Base-by-base conservation (phyloP, 1,140 invertebrate species). In the Drosophila nasuta region DNA sequence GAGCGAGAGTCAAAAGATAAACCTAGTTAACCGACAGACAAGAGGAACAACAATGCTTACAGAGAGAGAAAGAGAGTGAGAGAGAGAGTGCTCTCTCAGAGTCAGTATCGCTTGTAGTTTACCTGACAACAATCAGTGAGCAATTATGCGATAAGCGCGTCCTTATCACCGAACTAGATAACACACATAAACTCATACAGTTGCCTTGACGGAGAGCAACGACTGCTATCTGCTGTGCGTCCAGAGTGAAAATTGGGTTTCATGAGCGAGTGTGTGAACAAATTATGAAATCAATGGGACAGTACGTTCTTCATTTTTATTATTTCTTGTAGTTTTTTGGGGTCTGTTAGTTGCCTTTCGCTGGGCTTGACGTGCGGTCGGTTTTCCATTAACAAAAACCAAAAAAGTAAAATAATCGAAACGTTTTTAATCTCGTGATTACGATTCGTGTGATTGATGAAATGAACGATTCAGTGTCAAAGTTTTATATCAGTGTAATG, bases 51-150 rank as follows among this genome's bases (percentile, higher is more conserved):
- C n/a, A 74, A 67, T 59, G 15, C 54, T 67, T 60, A 13, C 25
- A 33, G 5, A 43, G 35, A 65, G 48, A 46, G 51, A 45, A 2
- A 30, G 35, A 41, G 28, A 33, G 13, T 1, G 17, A 28, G 8
- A 30, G n/a, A 52, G 54, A 43, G 46, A n/a, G 10, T 45, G 2
- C n/a, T 33, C 33, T 5, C 33, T 33, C 5, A 33, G 20, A 60
- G 35, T 49, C 17, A n/a, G 48, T 56, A 56, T 62, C 43, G 33
- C 7, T 10, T 38, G 8, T 38, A 57, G 66, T 66, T 73, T 82
- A 87, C 82, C 82, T 86, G 85, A 62, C 83, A 73, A 77, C 83
- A 88, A 89, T 88, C 83, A 83, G 85, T 70, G 64, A 41, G 68
- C 85, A 88, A 88, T 88, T 88, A 88, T 66, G 67, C 77, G 83